phyloP scores from a whole-genome alignment of 2,113 vertebrate genomes.

The Aix galericulata region DNA sequence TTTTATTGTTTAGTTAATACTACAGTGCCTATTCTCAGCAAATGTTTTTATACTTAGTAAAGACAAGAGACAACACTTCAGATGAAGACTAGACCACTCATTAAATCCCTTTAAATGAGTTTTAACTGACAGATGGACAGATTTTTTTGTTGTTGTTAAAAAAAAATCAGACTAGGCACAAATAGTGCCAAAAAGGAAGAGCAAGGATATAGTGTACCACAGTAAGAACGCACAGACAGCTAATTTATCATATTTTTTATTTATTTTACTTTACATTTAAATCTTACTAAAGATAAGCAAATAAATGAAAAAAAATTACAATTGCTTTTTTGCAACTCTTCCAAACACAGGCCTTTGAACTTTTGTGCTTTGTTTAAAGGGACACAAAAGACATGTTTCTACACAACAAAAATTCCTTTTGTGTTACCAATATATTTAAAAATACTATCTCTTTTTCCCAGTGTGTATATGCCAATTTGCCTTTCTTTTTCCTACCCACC shows the following conservation, averaged over 20 bases:
- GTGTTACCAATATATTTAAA: background rate
- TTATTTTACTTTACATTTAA: constrained; percentile 23
- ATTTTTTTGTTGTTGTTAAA: background rate
- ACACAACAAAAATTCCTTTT: constrained; percentile 24
- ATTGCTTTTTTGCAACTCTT: background rate
- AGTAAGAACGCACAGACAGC: background rate
- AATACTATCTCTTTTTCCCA: background rate
- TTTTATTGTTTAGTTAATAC: background rate
- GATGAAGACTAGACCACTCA: background rate
- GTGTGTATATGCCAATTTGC: background rate
- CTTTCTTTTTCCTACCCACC: background rate
- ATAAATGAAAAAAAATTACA: background rate
- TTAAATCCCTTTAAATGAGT: background rate
- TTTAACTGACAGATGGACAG: background rate
- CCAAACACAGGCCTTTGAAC: background rate
- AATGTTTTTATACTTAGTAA: background rate
- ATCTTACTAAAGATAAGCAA: constrained; percentile 2
- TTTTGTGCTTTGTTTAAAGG: background rate
- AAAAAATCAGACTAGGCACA: background rate
- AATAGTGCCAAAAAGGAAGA: background rate
- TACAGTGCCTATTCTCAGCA: background rate
- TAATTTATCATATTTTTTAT: background rate
- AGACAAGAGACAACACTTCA: background rate
- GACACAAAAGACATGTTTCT: constrained; percentile 8
- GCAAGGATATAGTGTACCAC: background rate